Evolutionary conservation across 2,888 invertebrate species (phyloP).

Genomic region (Periphyllus acericola): DNA sequence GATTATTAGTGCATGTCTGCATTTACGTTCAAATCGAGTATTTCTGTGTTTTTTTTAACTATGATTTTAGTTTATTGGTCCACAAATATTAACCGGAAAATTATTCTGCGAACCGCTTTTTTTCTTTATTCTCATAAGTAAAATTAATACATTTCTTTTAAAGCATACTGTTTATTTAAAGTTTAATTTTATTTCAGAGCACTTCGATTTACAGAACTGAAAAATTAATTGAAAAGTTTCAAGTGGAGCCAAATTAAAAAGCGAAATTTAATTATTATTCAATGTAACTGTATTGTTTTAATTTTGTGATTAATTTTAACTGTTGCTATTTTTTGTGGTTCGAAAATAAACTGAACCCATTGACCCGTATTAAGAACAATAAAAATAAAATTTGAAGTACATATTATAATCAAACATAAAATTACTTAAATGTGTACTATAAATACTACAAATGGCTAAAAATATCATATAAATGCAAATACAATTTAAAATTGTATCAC

Average conservation of each 20-base stretch:
- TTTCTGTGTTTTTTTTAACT: background rate
- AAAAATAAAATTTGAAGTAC: no score
- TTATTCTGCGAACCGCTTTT: background rate
- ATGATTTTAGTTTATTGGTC: background rate
- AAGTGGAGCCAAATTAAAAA: background rate
- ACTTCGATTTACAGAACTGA: background rate
- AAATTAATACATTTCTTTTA: background rate
- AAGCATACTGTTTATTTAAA: background rate
- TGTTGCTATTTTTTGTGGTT: no score
- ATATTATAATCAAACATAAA: no score
- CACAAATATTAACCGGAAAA: background rate
- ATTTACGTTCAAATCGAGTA: background rate
- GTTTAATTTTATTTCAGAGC: background rate
- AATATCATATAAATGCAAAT: no score
- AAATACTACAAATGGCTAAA: no score
- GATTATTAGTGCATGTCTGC: background rate
- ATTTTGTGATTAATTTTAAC: background rate
- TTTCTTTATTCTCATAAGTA: background rate
- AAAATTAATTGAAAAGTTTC: background rate
- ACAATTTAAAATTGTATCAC: no score
- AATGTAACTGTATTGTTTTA: background rate
- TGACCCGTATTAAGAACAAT: no score
- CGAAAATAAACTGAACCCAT: no score
- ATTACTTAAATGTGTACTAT: no score
- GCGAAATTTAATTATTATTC: background rate